phyloP scores from a whole-genome alignment of 2,113 vertebrate genomes.

The Haliaeetus leucogaster region DNA sequence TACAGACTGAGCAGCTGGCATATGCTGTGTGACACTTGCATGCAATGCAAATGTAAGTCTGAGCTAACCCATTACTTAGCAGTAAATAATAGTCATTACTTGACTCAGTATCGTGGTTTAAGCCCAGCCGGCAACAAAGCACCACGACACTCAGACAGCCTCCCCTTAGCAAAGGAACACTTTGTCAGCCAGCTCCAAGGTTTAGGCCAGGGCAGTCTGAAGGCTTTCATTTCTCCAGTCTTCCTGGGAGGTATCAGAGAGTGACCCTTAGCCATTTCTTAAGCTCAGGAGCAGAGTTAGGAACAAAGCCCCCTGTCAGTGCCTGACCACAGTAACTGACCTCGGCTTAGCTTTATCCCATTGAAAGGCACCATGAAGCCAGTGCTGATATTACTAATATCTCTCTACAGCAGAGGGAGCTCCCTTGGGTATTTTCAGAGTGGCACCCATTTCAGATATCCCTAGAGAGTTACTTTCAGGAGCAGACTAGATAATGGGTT shows the following conservation, averaged over 20 bases:
- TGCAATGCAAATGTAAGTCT: not conserved
- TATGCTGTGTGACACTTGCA: not conserved
- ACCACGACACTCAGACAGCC: not conserved
- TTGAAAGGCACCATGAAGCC: not conserved
- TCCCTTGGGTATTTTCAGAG: not conserved
- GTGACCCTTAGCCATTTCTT: not conserved
- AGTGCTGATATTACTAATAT: not conserved
- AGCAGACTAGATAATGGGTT: not conserved
- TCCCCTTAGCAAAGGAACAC: not conserved
- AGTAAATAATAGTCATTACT: fast-evolving
- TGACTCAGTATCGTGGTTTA: not conserved
- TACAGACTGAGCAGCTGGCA: fast-evolving
- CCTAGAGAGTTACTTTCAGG: not conserved
- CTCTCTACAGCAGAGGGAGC: not conserved
- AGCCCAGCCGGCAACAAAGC: too few species aligned
- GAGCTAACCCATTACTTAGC: not conserved
- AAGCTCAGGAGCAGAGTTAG: not conserved
- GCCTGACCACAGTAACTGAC: not conserved
- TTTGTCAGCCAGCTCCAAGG: not conserved
- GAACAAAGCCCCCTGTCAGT: not conserved
- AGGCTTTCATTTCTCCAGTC: not conserved
- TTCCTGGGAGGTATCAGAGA: not conserved
- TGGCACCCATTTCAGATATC: not conserved
- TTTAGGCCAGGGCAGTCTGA: not conserved
- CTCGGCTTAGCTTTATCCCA: not conserved